phyloP scores from a whole-genome alignment of 2,888 invertebrate genomes.

The Melinaea marsaeus region DNA sequence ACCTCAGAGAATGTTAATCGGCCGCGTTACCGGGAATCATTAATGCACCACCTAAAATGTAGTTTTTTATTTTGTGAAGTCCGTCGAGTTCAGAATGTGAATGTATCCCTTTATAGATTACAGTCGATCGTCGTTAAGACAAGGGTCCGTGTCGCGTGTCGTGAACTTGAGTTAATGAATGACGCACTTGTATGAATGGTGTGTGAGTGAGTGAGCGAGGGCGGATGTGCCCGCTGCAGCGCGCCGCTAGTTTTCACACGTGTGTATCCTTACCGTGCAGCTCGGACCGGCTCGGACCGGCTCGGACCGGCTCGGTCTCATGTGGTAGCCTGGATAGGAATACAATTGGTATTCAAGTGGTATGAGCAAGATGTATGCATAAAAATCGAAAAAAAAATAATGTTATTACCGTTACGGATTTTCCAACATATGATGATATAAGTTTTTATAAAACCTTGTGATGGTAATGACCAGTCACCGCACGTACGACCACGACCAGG shows the following conservation, averaged over 20 bases:
- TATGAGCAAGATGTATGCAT: neutral
- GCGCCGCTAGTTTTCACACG: conserved; percentile 60
- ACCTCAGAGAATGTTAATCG: conserved; percentile 58
- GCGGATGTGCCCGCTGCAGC: conserved; percentile 68
- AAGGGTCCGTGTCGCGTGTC: conserved; percentile 43
- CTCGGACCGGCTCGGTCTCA: neutral
- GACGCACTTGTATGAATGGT: conserved; percentile 74
- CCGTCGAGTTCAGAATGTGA: conserved; percentile 41
- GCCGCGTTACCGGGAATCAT: conserved; percentile 60
- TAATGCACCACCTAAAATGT: conserved; percentile 53
- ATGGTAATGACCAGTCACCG: too few relatives aligned
- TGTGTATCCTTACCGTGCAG: conserved; percentile 55
- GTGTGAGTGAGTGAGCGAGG: conserved; percentile 69
- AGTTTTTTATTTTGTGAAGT: conserved; percentile 62
- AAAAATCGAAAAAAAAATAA: too few relatives aligned
- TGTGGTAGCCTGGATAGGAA: neutral
- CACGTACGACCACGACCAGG: too few relatives aligned
- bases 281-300: conserved; percentile 35
- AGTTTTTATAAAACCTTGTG: too few relatives aligned
- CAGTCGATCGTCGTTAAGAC: conserved; percentile 50
- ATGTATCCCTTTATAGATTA: conserved; percentile 51
- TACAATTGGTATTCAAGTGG: neutral
- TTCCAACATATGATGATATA: too few relatives aligned
- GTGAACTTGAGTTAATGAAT: conserved; percentile 76
- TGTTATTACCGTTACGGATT: too few relatives aligned